Evolutionary conservation across 1,140 invertebrate species (phyloP).

Genomic region (Fopius arisanus): DNA sequence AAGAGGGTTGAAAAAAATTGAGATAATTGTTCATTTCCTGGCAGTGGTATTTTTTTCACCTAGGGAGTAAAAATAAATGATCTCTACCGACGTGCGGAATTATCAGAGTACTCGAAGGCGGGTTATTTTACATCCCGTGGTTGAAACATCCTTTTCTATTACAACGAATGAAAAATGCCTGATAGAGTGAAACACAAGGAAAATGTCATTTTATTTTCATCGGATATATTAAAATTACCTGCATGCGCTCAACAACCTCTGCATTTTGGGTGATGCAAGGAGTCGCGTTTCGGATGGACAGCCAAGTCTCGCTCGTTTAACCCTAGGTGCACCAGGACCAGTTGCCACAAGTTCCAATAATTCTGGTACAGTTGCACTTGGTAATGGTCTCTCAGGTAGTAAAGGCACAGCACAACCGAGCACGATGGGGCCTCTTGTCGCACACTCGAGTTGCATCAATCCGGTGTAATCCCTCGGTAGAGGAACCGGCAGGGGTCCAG

Average conservation of each 20-base stretch:
- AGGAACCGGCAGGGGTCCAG: conserved; percentile 58
- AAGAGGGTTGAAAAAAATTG: too few species aligned
- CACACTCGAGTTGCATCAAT: conserved; percentile 58
- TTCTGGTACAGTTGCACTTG: conserved; percentile 54
- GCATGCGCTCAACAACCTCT: conserved; percentile 60
- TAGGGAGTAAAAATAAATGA: too few species aligned
- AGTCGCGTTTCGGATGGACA: conserved; percentile 58
- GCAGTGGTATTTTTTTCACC: too few species aligned
- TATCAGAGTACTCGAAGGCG: too few species aligned
- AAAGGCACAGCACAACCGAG: conserved; percentile 59
- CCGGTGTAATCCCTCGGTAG: conserved; percentile 59
- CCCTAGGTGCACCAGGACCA: conserved; percentile 56
- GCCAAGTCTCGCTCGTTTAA: conserved; percentile 56
- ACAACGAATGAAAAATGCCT: too few species aligned
- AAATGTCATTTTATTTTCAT: too few species aligned
- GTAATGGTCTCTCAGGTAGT: conserved; percentile 55
- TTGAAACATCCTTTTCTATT: too few species aligned
- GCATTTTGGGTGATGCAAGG: conserved; percentile 61
- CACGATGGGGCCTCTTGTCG: conserved; percentile 57
- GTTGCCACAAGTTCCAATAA: conserved; percentile 58
- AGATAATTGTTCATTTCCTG: too few species aligned
- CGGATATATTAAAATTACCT: too few species aligned
- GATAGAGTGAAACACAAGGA: background rate
- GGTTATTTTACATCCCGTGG: too few species aligned
- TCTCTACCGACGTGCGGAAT: too few species aligned